Evolutionary conservation across 2,888 invertebrate genomes (phyloP).

Genomic region (Neoascia interrupta): DNA sequence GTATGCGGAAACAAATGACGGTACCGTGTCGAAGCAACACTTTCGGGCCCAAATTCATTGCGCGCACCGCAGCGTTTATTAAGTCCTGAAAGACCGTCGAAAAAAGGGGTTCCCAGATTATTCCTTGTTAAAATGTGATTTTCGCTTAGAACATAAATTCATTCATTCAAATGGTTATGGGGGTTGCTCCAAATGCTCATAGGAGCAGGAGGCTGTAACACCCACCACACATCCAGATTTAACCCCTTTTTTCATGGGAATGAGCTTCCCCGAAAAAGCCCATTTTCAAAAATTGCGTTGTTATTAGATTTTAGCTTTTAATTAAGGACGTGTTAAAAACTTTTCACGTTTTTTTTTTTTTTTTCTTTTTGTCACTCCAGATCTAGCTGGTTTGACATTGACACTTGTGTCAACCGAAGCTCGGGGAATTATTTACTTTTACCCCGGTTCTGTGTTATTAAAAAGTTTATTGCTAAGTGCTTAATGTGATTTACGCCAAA

Average conservation of each 20-base stretch:
- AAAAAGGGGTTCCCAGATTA: slow-evolving; percentile 40
- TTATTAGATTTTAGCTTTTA: slow-evolving; percentile 55
- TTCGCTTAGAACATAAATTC: slow-evolving; percentile 60
- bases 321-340: slow-evolving; percentile 61
- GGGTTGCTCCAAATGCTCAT: slow-evolving; percentile 1
- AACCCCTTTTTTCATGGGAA: slow-evolving; percentile 33
- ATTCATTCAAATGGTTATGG: slow-evolving; percentile 30
- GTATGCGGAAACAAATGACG: slow-evolving; percentile 10
- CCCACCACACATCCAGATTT: slow-evolving; percentile 13
- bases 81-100: background rate
- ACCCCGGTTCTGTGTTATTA: slow-evolving; percentile 28
- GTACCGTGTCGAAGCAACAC: slow-evolving; percentile 44
- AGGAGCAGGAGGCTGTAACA: too few species aligned
- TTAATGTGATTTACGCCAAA: slow-evolving; percentile 58
- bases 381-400: slow-evolving; percentile 30
- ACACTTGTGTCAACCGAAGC: slow-evolving; percentile 27
- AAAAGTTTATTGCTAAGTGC: slow-evolving; percentile 61
- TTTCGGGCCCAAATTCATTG: slow-evolving; percentile 9
- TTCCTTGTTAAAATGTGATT: slow-evolving; percentile 63
- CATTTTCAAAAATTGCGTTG: slow-evolving; percentile 42
- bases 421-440: slow-evolving; percentile 25
- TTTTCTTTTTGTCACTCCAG: background rate
- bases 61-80: slow-evolving; percentile 17
- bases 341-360: slow-evolving; percentile 22
- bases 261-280: slow-evolving; percentile 7